Conservation (phyloP, 2,888 invertebrate species). For the Ectemnius lituratus region DNA sequence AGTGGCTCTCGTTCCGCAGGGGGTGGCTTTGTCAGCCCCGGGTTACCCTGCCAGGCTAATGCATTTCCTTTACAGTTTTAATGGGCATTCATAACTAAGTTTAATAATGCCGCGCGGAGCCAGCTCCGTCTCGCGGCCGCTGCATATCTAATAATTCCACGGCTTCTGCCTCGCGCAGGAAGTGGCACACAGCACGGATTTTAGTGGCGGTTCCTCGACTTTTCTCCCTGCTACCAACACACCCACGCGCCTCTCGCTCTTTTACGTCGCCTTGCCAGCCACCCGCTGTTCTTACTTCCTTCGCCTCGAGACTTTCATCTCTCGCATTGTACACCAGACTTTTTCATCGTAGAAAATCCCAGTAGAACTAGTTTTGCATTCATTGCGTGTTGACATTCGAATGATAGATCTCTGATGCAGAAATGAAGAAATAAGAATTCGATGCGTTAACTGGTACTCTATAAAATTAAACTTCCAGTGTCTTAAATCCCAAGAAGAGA, state of each 20-base stretch:
- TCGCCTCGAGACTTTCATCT: too few relatives aligned
- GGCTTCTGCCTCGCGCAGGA: constrained; percentile 63
- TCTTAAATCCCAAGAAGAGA: too few relatives aligned
- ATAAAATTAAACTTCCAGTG: too few relatives aligned
- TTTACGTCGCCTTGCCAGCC: constrained; percentile 24
- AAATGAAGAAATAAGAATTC: too few relatives aligned
- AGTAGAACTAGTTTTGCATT: too few relatives aligned
- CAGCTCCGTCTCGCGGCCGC: constrained; percentile 65
- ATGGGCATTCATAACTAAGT: constrained; percentile 78
- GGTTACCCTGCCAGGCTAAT: constrained; percentile 72
- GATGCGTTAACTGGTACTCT: too few relatives aligned
- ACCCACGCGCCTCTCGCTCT: constrained; percentile 36
- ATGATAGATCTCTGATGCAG: too few relatives aligned
- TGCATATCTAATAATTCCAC: constrained; percentile 73
- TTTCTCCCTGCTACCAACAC: constrained; percentile 34
- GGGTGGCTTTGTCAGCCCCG: constrained; percentile 63
- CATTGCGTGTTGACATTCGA: too few relatives aligned
- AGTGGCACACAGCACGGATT: constrained; percentile 63
- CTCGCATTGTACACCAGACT: too few relatives aligned
- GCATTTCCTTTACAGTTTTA: constrained; percentile 78
- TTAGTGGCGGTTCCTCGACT: constrained; percentile 55
- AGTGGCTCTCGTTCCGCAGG: constrained; percentile 66
- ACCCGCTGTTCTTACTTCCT: neutral
- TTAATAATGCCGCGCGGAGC: constrained; percentile 75
- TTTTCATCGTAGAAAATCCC: neutral